These are phyloP conservation scores for Tretioscincus oriximinensis DNA, from an alignment of 2,113 vertebrate species.

Conservation along the genomic window DNA sequence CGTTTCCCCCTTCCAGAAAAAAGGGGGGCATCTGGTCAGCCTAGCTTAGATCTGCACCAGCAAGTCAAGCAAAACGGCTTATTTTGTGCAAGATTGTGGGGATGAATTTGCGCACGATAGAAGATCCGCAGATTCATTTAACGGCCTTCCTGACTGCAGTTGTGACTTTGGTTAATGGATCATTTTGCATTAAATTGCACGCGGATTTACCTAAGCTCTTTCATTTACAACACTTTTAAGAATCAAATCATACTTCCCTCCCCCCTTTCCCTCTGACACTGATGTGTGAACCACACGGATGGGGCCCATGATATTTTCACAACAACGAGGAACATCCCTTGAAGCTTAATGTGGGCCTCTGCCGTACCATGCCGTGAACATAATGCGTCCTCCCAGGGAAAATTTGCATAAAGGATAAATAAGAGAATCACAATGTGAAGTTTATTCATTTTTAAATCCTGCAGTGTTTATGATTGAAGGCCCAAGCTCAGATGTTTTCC, in stretches of 20 bases:
- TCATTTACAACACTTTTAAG: neutral
- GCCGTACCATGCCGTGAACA: constrained; percentile 71
- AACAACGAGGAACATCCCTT: constrained; percentile 72
- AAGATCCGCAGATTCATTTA: neutral
- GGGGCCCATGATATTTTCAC: constrained; percentile 55
- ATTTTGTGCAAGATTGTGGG: neutral
- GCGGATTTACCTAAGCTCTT: neutral
- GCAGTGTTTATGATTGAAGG: constrained; percentile 86
- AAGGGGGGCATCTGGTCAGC: too few relatives aligned
- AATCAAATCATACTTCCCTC: neutral
- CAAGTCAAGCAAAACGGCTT: neutral
- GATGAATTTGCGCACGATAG: neutral
- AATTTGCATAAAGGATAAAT: constrained; percentile 90
- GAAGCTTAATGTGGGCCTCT: constrained; percentile 71
- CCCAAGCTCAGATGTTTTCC: constrained; percentile 86
- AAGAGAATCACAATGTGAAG: constrained; percentile 89
- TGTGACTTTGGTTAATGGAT: neutral
- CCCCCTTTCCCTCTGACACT: constrained; percentile 26
- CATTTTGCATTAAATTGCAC: neutral
- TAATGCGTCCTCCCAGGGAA: constrained; percentile 83
- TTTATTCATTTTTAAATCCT: constrained; percentile 92
- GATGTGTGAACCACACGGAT: constrained; percentile 26
- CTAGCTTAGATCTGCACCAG: too few relatives aligned
- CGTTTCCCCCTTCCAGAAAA: too few relatives aligned
- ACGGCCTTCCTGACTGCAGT: neutral